Percentiles rank a stretch among this genome's conserved stretches.
Evolutionary conservation across 1,140 invertebrate genomes (phyloP).

Genomic region (Artemia franciscana): DNA sequence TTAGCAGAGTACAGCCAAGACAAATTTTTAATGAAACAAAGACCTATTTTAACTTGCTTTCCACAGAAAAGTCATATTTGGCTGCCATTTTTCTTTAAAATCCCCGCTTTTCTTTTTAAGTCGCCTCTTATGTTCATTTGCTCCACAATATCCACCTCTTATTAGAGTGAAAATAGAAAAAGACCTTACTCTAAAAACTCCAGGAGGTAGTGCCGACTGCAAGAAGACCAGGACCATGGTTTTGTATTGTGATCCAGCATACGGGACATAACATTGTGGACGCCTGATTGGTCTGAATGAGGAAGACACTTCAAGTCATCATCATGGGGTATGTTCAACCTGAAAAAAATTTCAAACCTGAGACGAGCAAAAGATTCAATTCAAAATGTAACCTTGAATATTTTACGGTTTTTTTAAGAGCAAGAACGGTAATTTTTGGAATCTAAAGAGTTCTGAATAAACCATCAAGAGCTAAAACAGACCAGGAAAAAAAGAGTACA

Average conservation of each 20-base stretch:
- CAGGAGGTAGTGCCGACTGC: constrained; percentile 53
- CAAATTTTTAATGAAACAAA: no score
- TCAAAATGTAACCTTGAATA: neutral
- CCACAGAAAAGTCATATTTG: no score
- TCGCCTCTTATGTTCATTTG: no score
- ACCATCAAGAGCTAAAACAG: neutral
- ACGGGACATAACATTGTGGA: constrained; percentile 52
- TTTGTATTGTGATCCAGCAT: constrained; percentile 55
- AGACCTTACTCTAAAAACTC: constrained; percentile 66
- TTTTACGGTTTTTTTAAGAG: neutral
- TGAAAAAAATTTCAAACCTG: constrained; percentile 20
- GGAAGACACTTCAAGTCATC: constrained; percentile 37
- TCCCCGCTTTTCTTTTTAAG: no score
- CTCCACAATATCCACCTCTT: no score
- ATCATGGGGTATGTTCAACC: constrained; percentile 72
- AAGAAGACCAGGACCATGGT: constrained; percentile 75
- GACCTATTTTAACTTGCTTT: no score
- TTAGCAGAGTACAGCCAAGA: no score
- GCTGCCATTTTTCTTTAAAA: no score
- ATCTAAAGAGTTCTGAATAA: neutral
- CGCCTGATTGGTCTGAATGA: constrained; percentile 24
- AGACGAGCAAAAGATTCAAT: neutral
- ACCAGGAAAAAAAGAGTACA: neutral
- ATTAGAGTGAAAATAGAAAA: neutral
- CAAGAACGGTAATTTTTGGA: neutral